phyloP scores from a whole-genome alignment of 2,888 invertebrate genomes.

The Chelonus formosanus region DNA sequence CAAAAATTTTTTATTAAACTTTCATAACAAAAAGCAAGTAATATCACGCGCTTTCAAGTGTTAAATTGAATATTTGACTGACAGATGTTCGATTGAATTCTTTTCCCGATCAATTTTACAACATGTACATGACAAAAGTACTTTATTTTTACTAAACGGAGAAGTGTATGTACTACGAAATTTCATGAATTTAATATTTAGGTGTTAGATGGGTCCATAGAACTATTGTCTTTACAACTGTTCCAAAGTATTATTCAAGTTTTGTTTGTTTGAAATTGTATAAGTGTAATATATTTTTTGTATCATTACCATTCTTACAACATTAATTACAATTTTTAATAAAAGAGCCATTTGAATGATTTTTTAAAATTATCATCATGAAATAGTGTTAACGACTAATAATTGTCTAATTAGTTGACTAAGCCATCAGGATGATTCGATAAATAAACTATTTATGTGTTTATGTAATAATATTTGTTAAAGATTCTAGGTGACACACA shows the following conservation, averaged over 20 bases:
- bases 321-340: too few relatives aligned
- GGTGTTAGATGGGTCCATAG: background rate
- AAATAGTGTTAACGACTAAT: too few relatives aligned
- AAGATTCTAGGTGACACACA: too few relatives aligned
- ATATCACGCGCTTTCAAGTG: slow-evolving; percentile 4
- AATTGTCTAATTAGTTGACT: too few relatives aligned
- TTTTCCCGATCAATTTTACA: background rate
- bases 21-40: background rate
- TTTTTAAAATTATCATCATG: too few relatives aligned
- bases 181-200: background rate
- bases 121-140: background rate
- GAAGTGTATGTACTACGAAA: background rate
- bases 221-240: background rate
- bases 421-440: too few relatives aligned
- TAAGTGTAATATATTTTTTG: too few relatives aligned
- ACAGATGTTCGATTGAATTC: slow-evolving; percentile 33
- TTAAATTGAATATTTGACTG: slow-evolving; percentile 34
- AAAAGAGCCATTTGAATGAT: too few relatives aligned
- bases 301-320: too few relatives aligned
- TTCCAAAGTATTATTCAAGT: background rate
- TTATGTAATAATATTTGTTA: too few relatives aligned
- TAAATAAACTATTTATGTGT: too few relatives aligned
- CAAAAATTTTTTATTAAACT: slow-evolving; percentile 1
- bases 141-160: background rate
- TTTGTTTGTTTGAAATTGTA: too few relatives aligned